These are phyloP conservation scores for Lagopus leucura DNA, from an alignment of 2,113 vertebrate genomes.

Conservation along the genomic window DNA sequence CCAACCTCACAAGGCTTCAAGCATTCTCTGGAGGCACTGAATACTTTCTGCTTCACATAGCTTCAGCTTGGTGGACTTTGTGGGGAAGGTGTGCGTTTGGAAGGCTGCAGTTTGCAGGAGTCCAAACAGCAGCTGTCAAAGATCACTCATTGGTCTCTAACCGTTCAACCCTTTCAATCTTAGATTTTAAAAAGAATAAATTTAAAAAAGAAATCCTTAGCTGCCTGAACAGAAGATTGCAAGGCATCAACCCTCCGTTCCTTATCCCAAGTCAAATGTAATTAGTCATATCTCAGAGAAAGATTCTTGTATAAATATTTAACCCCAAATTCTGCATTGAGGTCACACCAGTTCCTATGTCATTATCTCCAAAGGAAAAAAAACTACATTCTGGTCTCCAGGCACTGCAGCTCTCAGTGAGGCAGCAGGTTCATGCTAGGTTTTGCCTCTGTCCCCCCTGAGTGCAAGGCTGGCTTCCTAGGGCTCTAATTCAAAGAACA, in stretches of 20 bases:
- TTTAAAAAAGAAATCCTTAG: neutral
- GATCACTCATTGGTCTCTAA: neutral
- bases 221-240: neutral
- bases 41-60: slow-evolving; percentile 41
- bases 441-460: neutral
- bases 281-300: neutral
- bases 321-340: neutral
- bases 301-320: neutral
- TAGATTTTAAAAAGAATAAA: neutral
- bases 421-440: neutral
- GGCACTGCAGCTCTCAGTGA: neutral
- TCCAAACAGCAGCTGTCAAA: neutral
- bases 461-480: rapidly evolving
- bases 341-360: neutral
- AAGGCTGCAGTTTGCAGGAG: neutral
- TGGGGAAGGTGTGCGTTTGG: neutral
- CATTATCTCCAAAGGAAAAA: neutral
- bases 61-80: neutral
- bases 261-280: neutral
- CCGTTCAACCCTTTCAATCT: neutral
- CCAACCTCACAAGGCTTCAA: slow-evolving; percentile 48
- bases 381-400: neutral
- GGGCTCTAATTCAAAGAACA: neutral
- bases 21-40: slow-evolving; percentile 10
- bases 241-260: neutral